Evolutionary conservation across 2,797 vertebrate genomes (phyloP), one percentile per base, ranked within the genome.

Genomic region (Anableps anableps): DNA sequence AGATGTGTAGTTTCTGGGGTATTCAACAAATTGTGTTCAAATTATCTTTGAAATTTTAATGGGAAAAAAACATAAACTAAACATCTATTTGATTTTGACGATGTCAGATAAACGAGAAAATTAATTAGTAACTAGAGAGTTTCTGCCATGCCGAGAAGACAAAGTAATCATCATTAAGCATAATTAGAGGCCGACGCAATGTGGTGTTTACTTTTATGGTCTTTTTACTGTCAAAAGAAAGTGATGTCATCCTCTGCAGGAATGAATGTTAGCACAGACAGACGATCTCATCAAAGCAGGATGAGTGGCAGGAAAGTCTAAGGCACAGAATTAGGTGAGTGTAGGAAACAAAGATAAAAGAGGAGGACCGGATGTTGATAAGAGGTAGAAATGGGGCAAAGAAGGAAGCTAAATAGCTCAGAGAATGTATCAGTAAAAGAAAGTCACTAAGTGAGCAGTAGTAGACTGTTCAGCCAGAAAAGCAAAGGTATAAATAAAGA

Each of bases 401-500:
- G 58, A 83, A n/a, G 72, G 79, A 85, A 86, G 86, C 78, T 74
- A 76, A 76, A 83, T 6, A 64, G 79, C 73, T 80, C 58, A 79
- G 70, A 80, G 77, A 79, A 74, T 75, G 53, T 70, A 66, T 72
- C 31, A 36, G 58, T 34, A 75, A 77, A 76, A 43, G 23, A 83
- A 31, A 76, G 74, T 70, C 53, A 74, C 75, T 3, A 47, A 68
- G 60, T 58, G 62, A 75, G 75, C 51, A 77, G 64, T 48, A 79
- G 51, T 70, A 68, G 76, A 48, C 74, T 2, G 55, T 76, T 85
- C 74, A 80, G 48, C 82, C 43, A 86, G 48, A 77, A 82, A 89
- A 86, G 70, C 75, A 88, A 75, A 91, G 82, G 86, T 88, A 92
- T 84, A 91, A 93, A 93, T 93, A 93, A 89, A 91, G 80, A 76